Conservation (phyloP, 35 echinoderm and acorn worm species). For the Heliocidaris erythrogramma region DNA sequence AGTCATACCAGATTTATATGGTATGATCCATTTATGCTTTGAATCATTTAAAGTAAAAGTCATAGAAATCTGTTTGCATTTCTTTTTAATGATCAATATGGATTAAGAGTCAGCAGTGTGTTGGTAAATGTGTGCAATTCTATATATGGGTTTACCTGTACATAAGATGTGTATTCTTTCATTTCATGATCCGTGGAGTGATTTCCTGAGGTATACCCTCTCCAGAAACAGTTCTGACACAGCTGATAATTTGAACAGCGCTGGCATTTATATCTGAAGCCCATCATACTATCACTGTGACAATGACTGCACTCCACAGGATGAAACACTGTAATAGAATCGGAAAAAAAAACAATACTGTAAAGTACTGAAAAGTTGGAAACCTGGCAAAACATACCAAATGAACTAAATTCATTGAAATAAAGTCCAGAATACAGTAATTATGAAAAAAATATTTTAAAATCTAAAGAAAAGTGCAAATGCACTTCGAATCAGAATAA, state of each 20-base stretch:
- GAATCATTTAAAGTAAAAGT: too few species aligned
- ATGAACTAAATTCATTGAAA: background rate
- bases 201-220: conserved; percentile 83
- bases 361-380: background rate
- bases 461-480: too few species aligned
- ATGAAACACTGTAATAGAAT: conserved; percentile 81
- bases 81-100: too few species aligned
- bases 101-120: too few species aligned
- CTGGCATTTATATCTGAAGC: conserved; percentile 97
- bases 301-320: conserved; percentile 94
- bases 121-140: too few species aligned
- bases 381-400: background rate
- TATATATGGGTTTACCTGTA: conserved; percentile 14
- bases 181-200: conserved; percentile 92
- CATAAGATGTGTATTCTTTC: conserved; percentile 97
- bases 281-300: conserved; percentile 95
- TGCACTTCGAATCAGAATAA: too few species aligned
- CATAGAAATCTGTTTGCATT: too few species aligned
- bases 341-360: background rate
- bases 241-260: conserved; percentile 95
- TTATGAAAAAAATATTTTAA: too few species aligned
- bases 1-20: too few species aligned
- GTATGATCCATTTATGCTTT: too few species aligned
- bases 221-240: conserved; percentile 99
- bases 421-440: too few species aligned